Evolutionary conservation across 2,888 invertebrate genomes (phyloP).

Genomic region (Panopea generosa): DNA sequence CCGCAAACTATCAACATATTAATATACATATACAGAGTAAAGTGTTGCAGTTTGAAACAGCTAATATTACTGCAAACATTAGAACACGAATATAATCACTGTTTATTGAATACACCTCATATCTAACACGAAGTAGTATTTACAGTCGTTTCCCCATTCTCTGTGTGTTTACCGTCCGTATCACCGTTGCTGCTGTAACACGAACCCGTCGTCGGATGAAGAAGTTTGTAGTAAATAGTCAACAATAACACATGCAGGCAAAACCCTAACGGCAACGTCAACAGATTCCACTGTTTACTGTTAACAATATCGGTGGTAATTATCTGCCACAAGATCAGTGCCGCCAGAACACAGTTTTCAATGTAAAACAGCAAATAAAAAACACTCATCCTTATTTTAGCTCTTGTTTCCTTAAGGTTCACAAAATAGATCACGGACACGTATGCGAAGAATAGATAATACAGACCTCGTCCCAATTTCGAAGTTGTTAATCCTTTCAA

Average conservation of each 20-base stretch:
- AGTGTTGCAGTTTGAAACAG: no score
- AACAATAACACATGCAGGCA: slow-evolving; percentile 20
- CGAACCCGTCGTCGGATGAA: slow-evolving; percentile 12
- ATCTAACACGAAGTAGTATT: no score
- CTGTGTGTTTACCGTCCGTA: no score
- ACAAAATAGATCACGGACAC: slow-evolving; percentile 42
- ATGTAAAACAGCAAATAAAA: slow-evolving; percentile 34
- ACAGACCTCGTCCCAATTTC: slow-evolving; percentile 15
- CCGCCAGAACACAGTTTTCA: slow-evolving; percentile 29
- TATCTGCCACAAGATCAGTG: slow-evolving; percentile 8
- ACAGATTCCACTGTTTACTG: slow-evolving; percentile 5
- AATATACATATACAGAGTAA: no score
- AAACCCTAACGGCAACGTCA: slow-evolving; percentile 32
- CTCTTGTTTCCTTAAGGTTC: slow-evolving; percentile 18
- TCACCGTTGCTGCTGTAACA: no score
- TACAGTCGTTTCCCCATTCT: no score
- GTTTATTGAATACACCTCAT: no score
- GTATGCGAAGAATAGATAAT: slow-evolving; percentile 41
- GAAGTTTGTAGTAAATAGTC: slow-evolving; percentile 25
- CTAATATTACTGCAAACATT: no score
- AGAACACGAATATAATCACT: no score
- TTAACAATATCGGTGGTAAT: not conserved
- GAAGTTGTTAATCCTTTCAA: slow-evolving; percentile 25
- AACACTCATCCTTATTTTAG: slow-evolving; percentile 20
- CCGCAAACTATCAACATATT: no score